Percentiles rank a stretch among this genome's conserved stretches.
Conservation (phyloP, 2,888 invertebrate species). For the Nomada flava region DNA sequence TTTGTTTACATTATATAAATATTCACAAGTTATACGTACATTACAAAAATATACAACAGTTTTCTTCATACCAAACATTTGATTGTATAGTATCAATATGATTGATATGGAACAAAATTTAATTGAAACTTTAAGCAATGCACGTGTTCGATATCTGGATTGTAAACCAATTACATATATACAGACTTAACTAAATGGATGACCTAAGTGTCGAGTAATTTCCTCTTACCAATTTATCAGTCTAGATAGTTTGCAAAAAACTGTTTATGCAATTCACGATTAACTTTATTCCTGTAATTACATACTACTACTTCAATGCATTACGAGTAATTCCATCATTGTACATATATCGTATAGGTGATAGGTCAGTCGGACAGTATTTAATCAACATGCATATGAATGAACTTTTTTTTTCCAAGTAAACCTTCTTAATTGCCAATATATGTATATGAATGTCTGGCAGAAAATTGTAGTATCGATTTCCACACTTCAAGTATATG, state of each 20-base stretch:
- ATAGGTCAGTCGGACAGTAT: constrained; percentile 12
- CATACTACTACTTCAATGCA: background rate
- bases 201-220: constrained; percentile 9
- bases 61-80: constrained; percentile 1
- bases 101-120: background rate
- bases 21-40: background rate
- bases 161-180: constrained; percentile 4
- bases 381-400: constrained; percentile 1
- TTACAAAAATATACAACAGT: background rate
- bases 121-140: background rate
- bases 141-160: background rate
- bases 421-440: background rate
- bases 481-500: too few species aligned
- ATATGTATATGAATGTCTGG: background rate
- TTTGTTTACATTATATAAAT: background rate
- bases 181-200: background rate
- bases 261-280: background rate
- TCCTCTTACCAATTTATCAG: background rate
- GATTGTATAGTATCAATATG: background rate
- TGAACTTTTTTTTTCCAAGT: constrained; percentile 6
- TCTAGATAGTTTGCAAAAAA: background rate
- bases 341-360: background rate
- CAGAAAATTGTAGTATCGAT: background rate
- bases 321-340: background rate
- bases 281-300: constrained; percentile 12